Evolutionary conservation across 2,797 vertebrate genomes (phyloP), one percentile per base, ranked within the genome.

Genomic region (Periparus ater): DNA sequence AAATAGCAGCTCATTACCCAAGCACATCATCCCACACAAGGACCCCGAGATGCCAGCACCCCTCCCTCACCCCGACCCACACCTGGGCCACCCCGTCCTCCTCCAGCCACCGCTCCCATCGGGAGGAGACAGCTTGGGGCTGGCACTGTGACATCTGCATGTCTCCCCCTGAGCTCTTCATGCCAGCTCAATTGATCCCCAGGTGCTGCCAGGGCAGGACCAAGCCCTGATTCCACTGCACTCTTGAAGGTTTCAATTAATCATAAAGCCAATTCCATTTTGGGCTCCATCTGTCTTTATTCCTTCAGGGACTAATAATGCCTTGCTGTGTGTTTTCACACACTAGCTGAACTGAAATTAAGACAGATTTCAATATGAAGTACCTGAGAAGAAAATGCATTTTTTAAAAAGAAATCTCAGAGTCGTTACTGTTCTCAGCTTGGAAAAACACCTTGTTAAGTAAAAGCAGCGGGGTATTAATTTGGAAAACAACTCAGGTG

Each of bases 261-360:
- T 97, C 97, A 97, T 92, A 97, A 96, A 97, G 88, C 92, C 96
- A 95, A 85, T 97, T 97, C 96, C 96, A 97, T 95, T 95, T 95
- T 95, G 92, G 94, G 96, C 78, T 98, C 96, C 97, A 97, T 97
- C 97, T 98, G 97, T 97, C 96, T 97, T 96, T 91, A 79, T 91
- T 97, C 95, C 97, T 97, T 97, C 57, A 21, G 97, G 96, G 97
- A 97, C 93, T 97, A 97, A 98, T 97, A 97, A 97, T 95, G 95
- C 95, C 89, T 97, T 94, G 86, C 93, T 40, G 53, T 94, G 95
- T 97, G 97, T 97, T 97, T 97, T 97, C 96, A 97, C 93, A 97
- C 88, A 96, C 72, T 92, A 93, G 96, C 45, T 96, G 94, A 97
- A 96, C 92, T 77, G 94, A 97, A 97, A 98, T 97, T 97, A 97